Evolutionary conservation across 2,888 invertebrate genomes (phyloP).

Genomic region (Zygothrica quintamaculata): DNA sequence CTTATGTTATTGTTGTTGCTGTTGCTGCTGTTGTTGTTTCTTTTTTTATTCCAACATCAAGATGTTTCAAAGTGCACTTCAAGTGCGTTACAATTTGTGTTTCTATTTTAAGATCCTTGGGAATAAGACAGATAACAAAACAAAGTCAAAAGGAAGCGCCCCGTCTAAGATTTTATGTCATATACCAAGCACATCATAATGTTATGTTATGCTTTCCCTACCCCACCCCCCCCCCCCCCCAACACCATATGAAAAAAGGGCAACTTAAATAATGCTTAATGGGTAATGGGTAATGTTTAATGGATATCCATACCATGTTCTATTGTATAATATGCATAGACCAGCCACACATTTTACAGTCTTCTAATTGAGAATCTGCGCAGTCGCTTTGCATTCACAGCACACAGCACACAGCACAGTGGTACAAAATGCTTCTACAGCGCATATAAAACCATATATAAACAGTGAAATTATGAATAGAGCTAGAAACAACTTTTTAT

Average conservation of each 20-base stretch:
- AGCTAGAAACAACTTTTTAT: too few species aligned
- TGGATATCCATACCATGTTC: too few species aligned
- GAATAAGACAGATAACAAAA: conserved; percentile 57
- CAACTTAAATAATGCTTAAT: conserved; percentile 55
- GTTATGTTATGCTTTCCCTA: conserved; percentile 14
- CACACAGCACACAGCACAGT: too few species aligned
- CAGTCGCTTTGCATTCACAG: conserved; percentile 6
- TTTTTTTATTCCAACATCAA: conserved; percentile 62
- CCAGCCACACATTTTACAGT: background rate
- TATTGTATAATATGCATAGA: conserved; percentile 17
- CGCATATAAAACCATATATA: too few species aligned
- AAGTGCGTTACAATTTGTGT: conserved; percentile 68
- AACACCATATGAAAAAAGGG: too few species aligned
- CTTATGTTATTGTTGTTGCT: conserved; percentile 14
- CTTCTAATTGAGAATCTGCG: too few species aligned
- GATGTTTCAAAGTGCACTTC: conserved; percentile 76
- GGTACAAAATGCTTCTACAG: conserved; percentile 1
- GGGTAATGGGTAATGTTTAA: conserved; percentile 43
- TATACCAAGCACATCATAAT: conserved; percentile 22
- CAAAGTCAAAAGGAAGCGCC: conserved; percentile 14
- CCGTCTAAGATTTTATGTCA: conserved; percentile 28
- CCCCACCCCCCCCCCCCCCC: too few species aligned
- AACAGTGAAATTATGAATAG: too few species aligned
- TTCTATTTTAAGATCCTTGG: conserved; percentile 72
- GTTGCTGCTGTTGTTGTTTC: conserved; percentile 39